Base-by-base conservation (phyloP, 2,113 vertebrate genomes). In the Holacanthus passer region DNA sequence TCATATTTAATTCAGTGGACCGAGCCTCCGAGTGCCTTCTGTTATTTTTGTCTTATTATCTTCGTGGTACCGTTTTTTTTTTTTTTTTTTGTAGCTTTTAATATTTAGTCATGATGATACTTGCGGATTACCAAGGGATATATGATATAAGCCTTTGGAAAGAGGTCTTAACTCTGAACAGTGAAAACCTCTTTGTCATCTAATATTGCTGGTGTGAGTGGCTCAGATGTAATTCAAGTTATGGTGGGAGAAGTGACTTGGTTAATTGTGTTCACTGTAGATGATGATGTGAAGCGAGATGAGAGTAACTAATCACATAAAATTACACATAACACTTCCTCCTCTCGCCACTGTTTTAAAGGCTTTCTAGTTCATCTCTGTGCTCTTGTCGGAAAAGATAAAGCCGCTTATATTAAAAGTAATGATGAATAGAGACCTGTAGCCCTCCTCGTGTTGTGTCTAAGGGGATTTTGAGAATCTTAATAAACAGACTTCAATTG, bases 1-100 rank as follows among this genome's bases (percentile, higher is more conserved):
- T 87, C 84, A 86, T 89, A 31, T 86, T 79, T 77, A 77, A 86
- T 83, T 76, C 86, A 82, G 67, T 1, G 64, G 60, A 48, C 47
- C 3, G n/a, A 55, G 56, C 37, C 47, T 29, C 47, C 17, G 55
- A 77, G 66, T 56, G 73, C 79, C 63, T 39, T 79, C 81, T 82
- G 71, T 85, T 77, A 84, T 77, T 77, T 82, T 32, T 41, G 43
- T 67, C 63, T 70, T 60, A 65, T 60, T 78, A 62, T 85, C 52
- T 27, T 50, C 31, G 0, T 7, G 67, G 63, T 56, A 10, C 19
- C 20, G 13, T 78, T 75, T 81, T n/a, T n/a, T n/a, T n/a, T n/a
- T n/a, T n/a, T n/a, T n/a, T n/a, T n/a, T n/a, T 75, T 52, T 37
- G 31, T 19, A 63, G 66, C 53, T 37, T 83, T 69, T 70, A 67